Evolutionary conservation across 2,113 vertebrate species (phyloP).

Genomic region (Bettongia penicillata): DNA sequence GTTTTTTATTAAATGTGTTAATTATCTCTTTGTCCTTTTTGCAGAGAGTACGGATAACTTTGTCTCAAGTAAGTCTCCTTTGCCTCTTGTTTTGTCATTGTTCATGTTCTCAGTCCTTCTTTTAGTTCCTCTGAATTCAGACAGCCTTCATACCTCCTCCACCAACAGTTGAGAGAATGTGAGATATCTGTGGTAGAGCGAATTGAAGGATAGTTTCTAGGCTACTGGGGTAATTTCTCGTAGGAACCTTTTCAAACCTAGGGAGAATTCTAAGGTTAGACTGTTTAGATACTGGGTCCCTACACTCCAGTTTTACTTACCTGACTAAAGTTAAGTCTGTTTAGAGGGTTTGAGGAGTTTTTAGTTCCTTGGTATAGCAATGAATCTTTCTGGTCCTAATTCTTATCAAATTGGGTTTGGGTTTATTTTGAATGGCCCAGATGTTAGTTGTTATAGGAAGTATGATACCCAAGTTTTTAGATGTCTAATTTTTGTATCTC

Average conservation of each 20-base stretch:
- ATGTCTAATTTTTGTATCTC: not conserved
- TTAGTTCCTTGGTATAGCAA: accelerated
- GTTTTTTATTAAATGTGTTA: slow-evolving; percentile 56
- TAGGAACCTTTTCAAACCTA: not conserved
- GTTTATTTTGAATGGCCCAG: not conserved
- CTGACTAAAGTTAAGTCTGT: not conserved
- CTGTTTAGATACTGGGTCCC: not conserved
- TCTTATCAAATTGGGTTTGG: not conserved
- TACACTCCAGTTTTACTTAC: not conserved
- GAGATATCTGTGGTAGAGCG: not conserved
- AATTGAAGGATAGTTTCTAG: not conserved
- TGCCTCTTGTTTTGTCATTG: slow-evolving; percentile 42
- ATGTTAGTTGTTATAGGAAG: not conserved
- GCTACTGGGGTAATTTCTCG: not conserved
- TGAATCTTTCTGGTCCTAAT: not conserved
- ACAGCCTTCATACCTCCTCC: not conserved
- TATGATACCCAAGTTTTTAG: not conserved
- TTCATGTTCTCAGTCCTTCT: not conserved
- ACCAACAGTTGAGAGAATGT: not conserved
- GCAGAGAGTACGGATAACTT: slow-evolving; percentile 88
- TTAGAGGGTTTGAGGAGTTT: not conserved
- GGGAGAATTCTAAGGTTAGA: not conserved
- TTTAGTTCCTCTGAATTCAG: not conserved
- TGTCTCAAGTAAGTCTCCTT: slow-evolving; percentile 86
- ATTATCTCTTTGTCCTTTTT: slow-evolving; percentile 78